Evolutionary conservation across 2,113 vertebrate species (phyloP), one percentile per base, ranked within the genome.

Genomic region (Donacobius atricapilla): DNA sequence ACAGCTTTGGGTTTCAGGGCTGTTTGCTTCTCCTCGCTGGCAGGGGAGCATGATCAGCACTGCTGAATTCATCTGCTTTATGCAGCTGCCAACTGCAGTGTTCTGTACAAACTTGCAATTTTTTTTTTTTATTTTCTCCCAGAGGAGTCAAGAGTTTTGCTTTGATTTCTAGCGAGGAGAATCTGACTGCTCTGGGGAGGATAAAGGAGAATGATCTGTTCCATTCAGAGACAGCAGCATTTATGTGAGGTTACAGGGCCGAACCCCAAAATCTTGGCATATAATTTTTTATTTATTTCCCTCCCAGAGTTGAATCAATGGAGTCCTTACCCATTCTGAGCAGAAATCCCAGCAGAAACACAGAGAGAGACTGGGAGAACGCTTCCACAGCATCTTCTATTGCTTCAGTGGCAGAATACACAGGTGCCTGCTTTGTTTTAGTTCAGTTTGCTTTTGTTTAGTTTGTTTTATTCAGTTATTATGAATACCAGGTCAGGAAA

Each of bases 351-450:
- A 99, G 99, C 97, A 98, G 99, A 68, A 99, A 98, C 97, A 98
- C 98, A 24, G 99, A 99, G 88, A 97, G 99, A 48, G 99, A 99
- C 88, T 99, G 99, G 99, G 99, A 99, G 65, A 99, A 99, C 0
- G 98, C 98, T 7, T 99, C 99, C 0, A 99, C 99, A 0, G 98
- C 99, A 1, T 99, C 99, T 14, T 99, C 99, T 22, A 98, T 99
- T 89, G 99, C 98, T 45, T 99, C 99, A 2, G 98, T 99, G 98
- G 99, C 98, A 5, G 99, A 99, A 95, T 99, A 99, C 95, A 99
- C 98, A 88, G 99, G 99, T 99, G 93, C 83, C 22, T 7, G 5
- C 30, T 37, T 51, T 20, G 17, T 2, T 93, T 76, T 19, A 31
- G 19, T 57, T 18, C 28, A 19, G 24, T 57, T 60, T 72, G 18